Percentiles rank a stretch among this genome's conserved stretches.
Evolutionary conservation across 2,888 invertebrate genomes (phyloP).

Genomic region (Bombyx huttoni): DNA sequence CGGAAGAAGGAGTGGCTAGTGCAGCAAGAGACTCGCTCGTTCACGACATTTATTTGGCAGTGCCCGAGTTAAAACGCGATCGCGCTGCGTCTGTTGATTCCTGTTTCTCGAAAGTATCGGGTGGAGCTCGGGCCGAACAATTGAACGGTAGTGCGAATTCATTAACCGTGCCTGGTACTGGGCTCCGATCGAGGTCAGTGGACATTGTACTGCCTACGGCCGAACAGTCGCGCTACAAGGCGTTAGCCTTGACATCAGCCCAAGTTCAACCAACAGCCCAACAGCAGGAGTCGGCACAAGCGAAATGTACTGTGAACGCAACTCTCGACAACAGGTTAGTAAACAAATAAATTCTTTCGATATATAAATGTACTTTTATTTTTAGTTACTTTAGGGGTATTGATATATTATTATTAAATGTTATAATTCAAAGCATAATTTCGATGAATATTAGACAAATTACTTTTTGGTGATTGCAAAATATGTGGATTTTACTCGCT

Average conservation of each 20-base stretch:
- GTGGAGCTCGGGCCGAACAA: slow-evolving; percentile 80
- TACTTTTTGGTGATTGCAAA: too few relatives aligned
- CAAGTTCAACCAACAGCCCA: slow-evolving; percentile 32
- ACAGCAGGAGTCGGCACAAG: slow-evolving; percentile 23
- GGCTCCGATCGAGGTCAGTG: slow-evolving; percentile 85
- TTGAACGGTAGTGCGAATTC: slow-evolving; percentile 74
- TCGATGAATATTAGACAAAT: too few relatives aligned
- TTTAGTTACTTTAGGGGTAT: too few relatives aligned
- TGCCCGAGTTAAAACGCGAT: slow-evolving; percentile 87
- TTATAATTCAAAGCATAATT: too few relatives aligned
- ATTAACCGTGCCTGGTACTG: slow-evolving; percentile 80
- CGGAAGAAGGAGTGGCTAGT: slow-evolving; percentile 44
- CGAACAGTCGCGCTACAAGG: slow-evolving; percentile 87
- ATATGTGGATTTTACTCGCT: too few relatives aligned
- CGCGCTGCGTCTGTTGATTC: slow-evolving; percentile 91
- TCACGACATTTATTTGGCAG: slow-evolving; percentile 82
- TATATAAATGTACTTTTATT: slow-evolving; percentile 1
- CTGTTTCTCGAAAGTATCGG: slow-evolving; percentile 84
- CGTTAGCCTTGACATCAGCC: slow-evolving; percentile 79
- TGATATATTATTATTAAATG: too few relatives aligned
- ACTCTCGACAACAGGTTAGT: slow-evolving; percentile 47
- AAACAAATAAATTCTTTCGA: neutral
- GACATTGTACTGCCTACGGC: slow-evolving; percentile 91
- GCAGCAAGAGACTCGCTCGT: slow-evolving; percentile 62
- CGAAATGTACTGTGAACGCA: slow-evolving; percentile 11